Evolutionary conservation across 2,888 invertebrate genomes (phyloP), one percentile per base, ranked within the genome.

Genomic region (Germaria angustata): DNA sequence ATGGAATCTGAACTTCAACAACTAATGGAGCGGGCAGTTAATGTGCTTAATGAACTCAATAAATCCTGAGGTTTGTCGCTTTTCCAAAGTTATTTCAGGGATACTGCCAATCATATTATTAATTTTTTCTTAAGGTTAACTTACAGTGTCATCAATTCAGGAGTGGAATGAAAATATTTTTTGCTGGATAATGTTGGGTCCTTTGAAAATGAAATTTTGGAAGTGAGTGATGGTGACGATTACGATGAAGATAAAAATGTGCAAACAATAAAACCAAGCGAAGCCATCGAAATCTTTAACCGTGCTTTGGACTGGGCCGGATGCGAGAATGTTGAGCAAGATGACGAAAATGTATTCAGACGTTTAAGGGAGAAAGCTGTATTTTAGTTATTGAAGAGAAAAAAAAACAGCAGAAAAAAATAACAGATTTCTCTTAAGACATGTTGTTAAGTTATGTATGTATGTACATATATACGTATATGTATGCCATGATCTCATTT

Each of bases 331-430:
- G 53, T 65, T 53, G 65, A 63, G 51, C 41, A 44, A 63, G 65
- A 55, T 53, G 41, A 75, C 44, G n/a, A 34, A 51, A 75, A 65
- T 65, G 44, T 55, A 63, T 53, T 75, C 32, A 75, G 65, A 53
- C 73, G 55, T 53, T n/a, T 75, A 41, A 24, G 65, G 32, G 55
- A 65, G 41, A 55, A 63, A 41, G 63, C 61, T 41, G 39, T 73
- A 28, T 24, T 73, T 11, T 24, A 63, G 53, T 2, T 53, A 41
- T 51, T 63, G 24, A 28, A 63, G 44, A 53, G 34, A 55, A 53
- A 53, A 20, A 63, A 59, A n/a, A n/a, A n/a, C 46, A 46, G 9
- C 20, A 72, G 17, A 69, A 69, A 72, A 72, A 61, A 72, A 41
- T 36, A 51, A 61, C 51, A 36, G 59, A 71, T 71, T 72, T 46